Percentiles rank a stretch among this genome's conserved stretches.
Conservation (phyloP, 2,797 vertebrate genomes). For the Helicolenus hilgendorfi region DNA sequence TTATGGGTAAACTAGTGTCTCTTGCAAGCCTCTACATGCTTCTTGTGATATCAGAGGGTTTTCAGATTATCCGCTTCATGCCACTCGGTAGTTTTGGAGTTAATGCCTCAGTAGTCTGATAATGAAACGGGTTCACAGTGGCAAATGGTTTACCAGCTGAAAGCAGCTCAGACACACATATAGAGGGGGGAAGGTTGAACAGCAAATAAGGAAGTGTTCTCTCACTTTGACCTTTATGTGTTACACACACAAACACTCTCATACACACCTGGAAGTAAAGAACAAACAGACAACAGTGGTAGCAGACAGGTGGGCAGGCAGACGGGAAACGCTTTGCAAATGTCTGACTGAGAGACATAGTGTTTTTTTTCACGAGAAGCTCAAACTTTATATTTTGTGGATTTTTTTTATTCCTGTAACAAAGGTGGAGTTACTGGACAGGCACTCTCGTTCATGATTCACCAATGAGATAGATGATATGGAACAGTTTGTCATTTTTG, state of each 20-base stretch:
- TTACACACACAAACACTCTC: neutral
- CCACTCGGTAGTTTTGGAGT: neutral
- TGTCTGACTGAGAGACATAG: conserved; percentile 1
- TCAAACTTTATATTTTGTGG: neutral
- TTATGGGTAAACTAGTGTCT: conserved; percentile 10
- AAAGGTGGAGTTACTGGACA: conserved; percentile 14
- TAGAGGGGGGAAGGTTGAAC: conserved; percentile 46
- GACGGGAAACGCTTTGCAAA: conserved; percentile 21
- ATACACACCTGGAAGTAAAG: conserved; percentile 72
- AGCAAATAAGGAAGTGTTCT: conserved; percentile 87
- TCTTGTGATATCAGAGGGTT: neutral
- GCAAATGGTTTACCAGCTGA: conserved; percentile 35
- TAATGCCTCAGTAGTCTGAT: neutral
- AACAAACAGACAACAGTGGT: conserved; percentile 24
- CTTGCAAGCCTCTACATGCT: neutral
- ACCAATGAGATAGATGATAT: neutral
- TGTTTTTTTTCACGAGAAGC: neutral
- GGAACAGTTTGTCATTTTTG: neutral
- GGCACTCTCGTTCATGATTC: conserved; percentile 1
- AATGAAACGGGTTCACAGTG: neutral
- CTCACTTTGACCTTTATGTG: conserved; percentile 80
- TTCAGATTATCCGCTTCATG: neutral
- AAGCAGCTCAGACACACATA: neutral
- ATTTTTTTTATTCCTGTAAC: neutral
- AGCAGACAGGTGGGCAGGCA: conserved; percentile 55